Percentiles rank a stretch among this genome's conserved stretches.
phyloP scores from a whole-genome alignment of 37 sponge, comb jelly and placozoan genomes.

The Aplysina aerophoba region DNA sequence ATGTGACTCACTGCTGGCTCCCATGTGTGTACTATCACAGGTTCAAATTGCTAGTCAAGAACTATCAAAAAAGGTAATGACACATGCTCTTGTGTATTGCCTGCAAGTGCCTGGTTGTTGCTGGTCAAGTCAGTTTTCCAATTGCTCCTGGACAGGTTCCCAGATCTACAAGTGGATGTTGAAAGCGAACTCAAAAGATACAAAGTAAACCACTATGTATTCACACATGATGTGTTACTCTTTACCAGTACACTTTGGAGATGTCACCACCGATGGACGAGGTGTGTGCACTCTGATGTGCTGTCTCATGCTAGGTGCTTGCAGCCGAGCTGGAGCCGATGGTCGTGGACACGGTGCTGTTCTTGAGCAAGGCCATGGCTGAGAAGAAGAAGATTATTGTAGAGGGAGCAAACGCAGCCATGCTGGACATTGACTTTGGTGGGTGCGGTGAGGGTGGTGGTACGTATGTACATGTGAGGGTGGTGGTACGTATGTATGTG shows the following conservation, averaged over 20 bases:
- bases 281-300: no score
- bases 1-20: neutral
- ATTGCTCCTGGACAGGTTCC: constrained; percentile 50
- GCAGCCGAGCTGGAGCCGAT: constrained; percentile 63
- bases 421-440: constrained; percentile 99
- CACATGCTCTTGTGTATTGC: neutral
- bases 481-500: neutral
- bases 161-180: constrained; percentile 64
- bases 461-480: neutral
- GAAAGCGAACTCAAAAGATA: constrained; percentile 64
- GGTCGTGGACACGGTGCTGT: constrained; percentile 85
- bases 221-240: neutral
- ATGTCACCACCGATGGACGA: no score
- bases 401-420: constrained; percentile 99
- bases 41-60: neutral
- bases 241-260: no score
- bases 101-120: neutral
- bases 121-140: neutral
- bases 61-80: constrained; percentile 27
- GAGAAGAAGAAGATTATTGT: constrained; percentile 79
- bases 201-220: constrained; percentile 40
- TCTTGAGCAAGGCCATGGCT: constrained; percentile 69
- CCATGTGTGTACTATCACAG: constrained; percentile 9
- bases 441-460: neutral
- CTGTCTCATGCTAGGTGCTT: constrained; percentile 31